Evolutionary conservation across 1,140 invertebrate genomes (phyloP).

Genomic region (Homalodisca vitripennis): DNA sequence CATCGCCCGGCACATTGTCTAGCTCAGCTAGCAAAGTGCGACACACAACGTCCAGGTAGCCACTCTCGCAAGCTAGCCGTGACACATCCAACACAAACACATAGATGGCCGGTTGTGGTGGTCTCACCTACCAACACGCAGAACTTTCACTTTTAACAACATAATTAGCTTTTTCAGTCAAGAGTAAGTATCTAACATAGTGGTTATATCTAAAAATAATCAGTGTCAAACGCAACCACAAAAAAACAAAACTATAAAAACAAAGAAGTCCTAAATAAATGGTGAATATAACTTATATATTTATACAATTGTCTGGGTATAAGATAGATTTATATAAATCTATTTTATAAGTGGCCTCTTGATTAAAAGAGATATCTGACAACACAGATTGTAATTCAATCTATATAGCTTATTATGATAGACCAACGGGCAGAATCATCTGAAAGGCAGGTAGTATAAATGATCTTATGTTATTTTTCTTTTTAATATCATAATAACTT

Average conservation of each 20-base stretch:
- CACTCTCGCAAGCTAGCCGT: conserved; percentile 83
- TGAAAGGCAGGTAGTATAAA: background rate
- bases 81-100: conserved; percentile 95
- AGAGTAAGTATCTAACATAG: background rate
- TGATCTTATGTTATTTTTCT: background rate
- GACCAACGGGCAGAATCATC: background rate
- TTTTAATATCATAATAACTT: conserved; percentile 35
- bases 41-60: conserved; percentile 86
- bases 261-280: background rate
- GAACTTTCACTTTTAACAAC: conserved; percentile 32
- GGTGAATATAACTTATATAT: background rate
- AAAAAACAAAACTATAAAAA: background rate
- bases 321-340: background rate
- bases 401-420: background rate
- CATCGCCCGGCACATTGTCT: conserved; percentile 89
- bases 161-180: background rate
- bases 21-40: conserved; percentile 76
- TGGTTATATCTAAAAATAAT: background rate
- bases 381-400: too few species aligned
- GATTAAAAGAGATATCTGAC: too few species aligned
- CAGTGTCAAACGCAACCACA: background rate
- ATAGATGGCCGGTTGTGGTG: conserved; percentile 97
- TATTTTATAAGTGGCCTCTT: too few species aligned
- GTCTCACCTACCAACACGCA: conserved; percentile 69
- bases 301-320: background rate